Percentiles rank a stretch among this genome's conserved stretches.
These are phyloP conservation scores for Salmo trutta DNA, from an alignment of 2,797 vertebrate genomes.

Conservation along the genomic window DNA sequence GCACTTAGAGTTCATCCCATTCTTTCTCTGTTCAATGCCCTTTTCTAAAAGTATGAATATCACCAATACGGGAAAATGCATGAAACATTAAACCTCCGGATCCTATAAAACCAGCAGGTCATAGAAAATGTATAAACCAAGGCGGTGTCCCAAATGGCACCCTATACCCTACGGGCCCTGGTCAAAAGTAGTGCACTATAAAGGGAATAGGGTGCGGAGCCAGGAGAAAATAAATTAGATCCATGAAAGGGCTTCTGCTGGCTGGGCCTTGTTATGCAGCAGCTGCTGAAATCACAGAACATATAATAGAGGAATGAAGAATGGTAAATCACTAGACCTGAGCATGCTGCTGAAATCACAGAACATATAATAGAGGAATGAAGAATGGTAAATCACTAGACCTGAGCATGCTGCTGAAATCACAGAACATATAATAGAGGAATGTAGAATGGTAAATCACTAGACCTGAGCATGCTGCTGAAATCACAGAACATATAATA, in stretches of 20 bases:
- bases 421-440: too few relatives aligned
- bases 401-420: background rate
- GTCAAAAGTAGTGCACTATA: background rate
- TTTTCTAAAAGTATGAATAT: slow-evolving; percentile 7
- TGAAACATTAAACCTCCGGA: background rate
- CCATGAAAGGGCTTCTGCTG: background rate
- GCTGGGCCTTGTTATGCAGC: background rate
- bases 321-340: too few relatives aligned
- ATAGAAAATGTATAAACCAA: background rate
- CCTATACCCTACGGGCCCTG: background rate
- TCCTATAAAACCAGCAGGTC: background rate
- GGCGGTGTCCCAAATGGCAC: too few relatives aligned
- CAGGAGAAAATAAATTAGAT: background rate
- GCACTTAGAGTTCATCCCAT: background rate
- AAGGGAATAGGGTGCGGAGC: background rate
- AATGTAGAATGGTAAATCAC: too few relatives aligned
- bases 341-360: background rate
- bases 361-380: background rate
- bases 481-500: too few relatives aligned
- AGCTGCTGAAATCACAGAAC: background rate
- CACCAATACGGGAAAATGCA: slow-evolving; percentile 17
- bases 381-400: background rate
- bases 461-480: too few relatives aligned
- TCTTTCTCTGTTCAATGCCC: slow-evolving; percentile 6
- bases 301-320: too few relatives aligned